These are phyloP conservation scores for Macrochelys suwanniensis DNA, from an alignment of 2,797 vertebrate genomes.

Conservation along the genomic window DNA sequence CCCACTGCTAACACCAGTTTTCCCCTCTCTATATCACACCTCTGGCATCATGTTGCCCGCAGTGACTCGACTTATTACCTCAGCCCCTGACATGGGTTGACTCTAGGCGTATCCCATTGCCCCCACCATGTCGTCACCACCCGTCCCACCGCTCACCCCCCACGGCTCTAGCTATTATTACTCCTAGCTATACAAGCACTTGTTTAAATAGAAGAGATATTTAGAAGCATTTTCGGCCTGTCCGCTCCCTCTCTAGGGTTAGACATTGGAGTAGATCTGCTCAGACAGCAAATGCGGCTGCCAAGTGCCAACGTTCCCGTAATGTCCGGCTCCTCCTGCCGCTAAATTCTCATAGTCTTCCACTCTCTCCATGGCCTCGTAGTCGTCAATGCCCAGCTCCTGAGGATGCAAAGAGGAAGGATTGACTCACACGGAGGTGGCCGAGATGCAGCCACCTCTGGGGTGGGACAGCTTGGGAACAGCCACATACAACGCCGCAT, in stretches of 20 bases:
- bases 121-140: neutral
- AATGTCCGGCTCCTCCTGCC: neutral
- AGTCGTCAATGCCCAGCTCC: neutral
- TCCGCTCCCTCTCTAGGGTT: neutral
- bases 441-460: neutral
- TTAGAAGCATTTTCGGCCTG: neutral
- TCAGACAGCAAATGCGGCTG: neutral
- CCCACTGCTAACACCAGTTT: neutral
- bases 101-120: neutral
- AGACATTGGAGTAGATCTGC: slow-evolving; percentile 30
- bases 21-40: neutral
- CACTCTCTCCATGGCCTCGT: neutral
- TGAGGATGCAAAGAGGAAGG: neutral
- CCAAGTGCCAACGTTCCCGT: neutral
- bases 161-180: neutral
- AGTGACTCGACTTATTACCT: neutral
- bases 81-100: neutral
- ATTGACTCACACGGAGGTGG: neutral
- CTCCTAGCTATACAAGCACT: slow-evolving; percentile 8
- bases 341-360: slow-evolving; percentile 13
- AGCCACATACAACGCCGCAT: neutral
- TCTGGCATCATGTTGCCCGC: too few relatives aligned
- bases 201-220: neutral
- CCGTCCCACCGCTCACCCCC: neutral
- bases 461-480: neutral